These are phyloP conservation scores for Ispidina picta DNA, from an alignment of 2,797 vertebrate species.

Conservation along the genomic window DNA sequence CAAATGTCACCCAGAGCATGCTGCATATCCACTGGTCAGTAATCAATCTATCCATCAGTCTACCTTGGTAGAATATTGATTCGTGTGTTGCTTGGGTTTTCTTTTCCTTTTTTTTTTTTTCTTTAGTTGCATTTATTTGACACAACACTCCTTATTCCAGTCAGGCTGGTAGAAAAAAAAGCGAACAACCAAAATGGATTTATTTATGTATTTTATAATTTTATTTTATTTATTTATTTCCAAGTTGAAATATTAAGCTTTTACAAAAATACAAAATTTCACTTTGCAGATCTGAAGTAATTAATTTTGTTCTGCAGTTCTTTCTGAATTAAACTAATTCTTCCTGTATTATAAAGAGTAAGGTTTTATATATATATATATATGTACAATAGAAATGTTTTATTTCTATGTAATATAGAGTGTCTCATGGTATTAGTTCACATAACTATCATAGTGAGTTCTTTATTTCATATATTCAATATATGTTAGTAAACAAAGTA, in stretches of 20 bases:
- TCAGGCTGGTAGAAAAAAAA: not conserved
- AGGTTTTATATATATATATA: not conserved
- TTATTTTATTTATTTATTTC: not conserved
- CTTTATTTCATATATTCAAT: not conserved
- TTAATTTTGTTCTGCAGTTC: not conserved
- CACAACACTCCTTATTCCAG: not conserved
- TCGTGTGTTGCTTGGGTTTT: not conserved
- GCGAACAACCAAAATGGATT: too few species aligned
- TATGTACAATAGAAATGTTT: not conserved
- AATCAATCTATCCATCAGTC: not conserved
- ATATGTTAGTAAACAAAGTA: not conserved
- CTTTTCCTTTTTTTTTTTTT: not conserved
- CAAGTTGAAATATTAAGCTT: not conserved
- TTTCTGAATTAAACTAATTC: not conserved
- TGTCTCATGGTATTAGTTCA: too few species aligned
- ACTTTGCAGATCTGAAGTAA: not conserved
- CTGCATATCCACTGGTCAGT: fast-evolving
- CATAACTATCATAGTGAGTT: not conserved
- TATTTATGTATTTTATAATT: too few species aligned
- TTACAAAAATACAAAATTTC: not conserved
- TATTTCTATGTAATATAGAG: not conserved
- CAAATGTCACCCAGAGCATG: not conserved
- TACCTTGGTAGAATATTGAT: not conserved
- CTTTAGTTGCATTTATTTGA: not conserved
- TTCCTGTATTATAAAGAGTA: not conserved